Conservation (phyloP, 2,888 invertebrate species). For the Hermaeophaga mercurialis region DNA sequence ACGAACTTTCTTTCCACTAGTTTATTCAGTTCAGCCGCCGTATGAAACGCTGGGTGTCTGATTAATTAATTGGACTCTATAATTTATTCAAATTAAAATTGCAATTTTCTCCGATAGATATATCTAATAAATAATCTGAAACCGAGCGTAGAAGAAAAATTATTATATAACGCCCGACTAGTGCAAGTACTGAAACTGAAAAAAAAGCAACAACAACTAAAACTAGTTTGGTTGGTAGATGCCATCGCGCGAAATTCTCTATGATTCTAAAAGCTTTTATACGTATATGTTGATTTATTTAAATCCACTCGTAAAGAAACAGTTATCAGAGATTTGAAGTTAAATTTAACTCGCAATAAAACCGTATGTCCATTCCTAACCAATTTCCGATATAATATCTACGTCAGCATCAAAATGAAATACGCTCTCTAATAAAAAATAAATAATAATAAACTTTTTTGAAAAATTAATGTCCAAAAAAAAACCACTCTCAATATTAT, state of each 20-base stretch:
- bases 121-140: slow-evolving; percentile 30
- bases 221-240: slow-evolving; percentile 32
- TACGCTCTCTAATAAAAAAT: too few relatives aligned
- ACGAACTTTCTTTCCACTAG: slow-evolving; percentile 28
- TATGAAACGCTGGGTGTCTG: slow-evolving; percentile 20
- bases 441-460: too few relatives aligned
- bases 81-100: slow-evolving; percentile 39
- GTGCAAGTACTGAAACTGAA: slow-evolving; percentile 21
- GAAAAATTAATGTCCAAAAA: too few relatives aligned
- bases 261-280: slow-evolving; percentile 32
- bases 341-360: slow-evolving; percentile 10
- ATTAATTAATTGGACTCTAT: slow-evolving; percentile 36
- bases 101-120: slow-evolving; percentile 35
- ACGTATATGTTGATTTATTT: slow-evolving; percentile 43
- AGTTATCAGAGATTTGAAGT: slow-evolving; percentile 29
- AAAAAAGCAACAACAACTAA: slow-evolving; percentile 29
- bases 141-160: slow-evolving; percentile 30
- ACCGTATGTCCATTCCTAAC: too few relatives aligned
- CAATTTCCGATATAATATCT: too few relatives aligned
- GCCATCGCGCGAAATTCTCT: slow-evolving; percentile 36
- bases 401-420: too few relatives aligned
- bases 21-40: slow-evolving; percentile 26
- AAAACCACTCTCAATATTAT: too few relatives aligned
- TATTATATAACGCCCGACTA: slow-evolving; percentile 32
- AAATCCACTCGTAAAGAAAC: slow-evolving; percentile 39